A percentile compares a stretch with the other conserved stretches of the same genome.
These are phyloP conservation scores for Hetaerina americana DNA, from an alignment of 1,140 invertebrate species.

Conservation along the genomic window DNA sequence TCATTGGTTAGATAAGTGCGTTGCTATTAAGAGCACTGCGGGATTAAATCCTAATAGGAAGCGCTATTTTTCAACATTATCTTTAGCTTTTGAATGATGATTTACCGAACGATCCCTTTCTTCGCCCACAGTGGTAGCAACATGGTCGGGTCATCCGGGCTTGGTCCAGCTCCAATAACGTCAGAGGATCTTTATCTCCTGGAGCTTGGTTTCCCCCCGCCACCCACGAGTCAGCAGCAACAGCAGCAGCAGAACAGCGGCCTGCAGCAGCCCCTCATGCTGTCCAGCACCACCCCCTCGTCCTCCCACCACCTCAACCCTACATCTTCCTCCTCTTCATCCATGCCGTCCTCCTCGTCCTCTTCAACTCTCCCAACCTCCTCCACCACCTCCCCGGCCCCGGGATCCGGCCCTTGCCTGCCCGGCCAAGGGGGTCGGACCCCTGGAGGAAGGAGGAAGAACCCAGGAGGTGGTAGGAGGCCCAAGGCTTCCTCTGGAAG, in stretches of 20 bases:
- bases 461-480: slow-evolving; percentile 34
- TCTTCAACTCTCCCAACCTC: slow-evolving; percentile 72
- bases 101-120: background rate
- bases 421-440: slow-evolving; percentile 21
- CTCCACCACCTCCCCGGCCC: slow-evolving; percentile 69
- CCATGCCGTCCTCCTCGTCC: slow-evolving; percentile 52
- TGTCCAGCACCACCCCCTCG: slow-evolving; percentile 34
- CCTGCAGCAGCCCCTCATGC: slow-evolving; percentile 16
- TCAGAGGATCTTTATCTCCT: background rate
- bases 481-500: slow-evolving; percentile 10
- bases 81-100: too few species aligned
- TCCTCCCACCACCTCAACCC: slow-evolving; percentile 26
- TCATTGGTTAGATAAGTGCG: too few species aligned
- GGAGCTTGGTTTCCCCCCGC: background rate
- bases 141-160: background rate
- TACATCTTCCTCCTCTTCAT: slow-evolving; percentile 38
- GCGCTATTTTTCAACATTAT: too few species aligned
- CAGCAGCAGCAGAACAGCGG: slow-evolving; percentile 5
- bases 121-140: too few species aligned
- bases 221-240: background rate
- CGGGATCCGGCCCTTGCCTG: slow-evolving; percentile 43
- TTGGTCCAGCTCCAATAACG: background rate
- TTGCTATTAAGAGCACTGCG: too few species aligned
- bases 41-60: too few species aligned
- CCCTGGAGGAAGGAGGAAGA: slow-evolving; percentile 54